Base-by-base conservation (phyloP, 2,888 invertebrate species). In the Leptarthrus brevirostris region DNA sequence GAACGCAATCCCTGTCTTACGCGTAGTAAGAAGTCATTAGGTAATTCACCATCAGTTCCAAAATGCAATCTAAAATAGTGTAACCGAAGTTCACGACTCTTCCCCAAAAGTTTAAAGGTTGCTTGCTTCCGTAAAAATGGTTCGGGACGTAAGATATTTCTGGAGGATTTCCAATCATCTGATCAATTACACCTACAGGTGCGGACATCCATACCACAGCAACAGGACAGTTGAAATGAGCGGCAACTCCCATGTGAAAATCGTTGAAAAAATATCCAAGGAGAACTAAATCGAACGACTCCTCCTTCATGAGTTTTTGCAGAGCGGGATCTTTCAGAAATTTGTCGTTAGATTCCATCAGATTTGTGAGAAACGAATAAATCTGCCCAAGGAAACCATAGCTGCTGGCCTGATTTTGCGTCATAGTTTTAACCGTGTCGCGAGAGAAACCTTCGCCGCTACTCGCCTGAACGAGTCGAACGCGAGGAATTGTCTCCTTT, bases 261-360 rank as follows among this genome's bases (percentile, higher is more conserved):
- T 83, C 82, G 56, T 82, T 84, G 22, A 81, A 74, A 26, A 81
- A 79, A 44, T 80, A 80, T 8, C 84, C 85, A 18, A 81, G 26
- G 2, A 83, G 73, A 2, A 84, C 72, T 12, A 83, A 75, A 78
- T 84, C 84, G n/a, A 81, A 83, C 12, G 22, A 18, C 52, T 77
- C 77, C 2, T 74, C 78, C 0, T 72, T 53, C 58, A 81, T 77
- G 5, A 81, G 76, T 56, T 78, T 40, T 20, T 64, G 66, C 74
- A 80, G 76, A 30, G 74, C 69, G 3, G 79, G 77, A 52, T 79
- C 78, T 3, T 77, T 70, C 2, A 78, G 44, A 6, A 74, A 74
- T 5, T 72, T 30, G 16, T 78, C 70, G n/a, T 66, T 18, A 4
- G 4, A 18, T 5, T 36, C n/a, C 14, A 36, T 4, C 40, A 58